Percentiles rank a stretch among this genome's conserved stretches.
These are phyloP conservation scores for Oppia nitens DNA, from an alignment of 1,140 invertebrate species.

Conservation along the genomic window DNA sequence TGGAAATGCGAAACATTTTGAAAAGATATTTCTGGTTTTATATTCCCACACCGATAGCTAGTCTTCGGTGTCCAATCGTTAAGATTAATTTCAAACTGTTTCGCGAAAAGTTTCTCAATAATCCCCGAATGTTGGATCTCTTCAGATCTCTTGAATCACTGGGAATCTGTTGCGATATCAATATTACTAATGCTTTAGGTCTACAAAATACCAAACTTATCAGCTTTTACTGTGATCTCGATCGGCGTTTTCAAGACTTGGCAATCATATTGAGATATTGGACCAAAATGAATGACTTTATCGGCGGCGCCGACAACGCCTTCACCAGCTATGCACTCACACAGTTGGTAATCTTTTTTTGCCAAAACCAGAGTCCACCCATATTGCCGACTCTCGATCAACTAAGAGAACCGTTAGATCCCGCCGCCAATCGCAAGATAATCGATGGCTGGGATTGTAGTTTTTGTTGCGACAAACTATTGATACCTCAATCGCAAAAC, in stretches of 20 bases:
- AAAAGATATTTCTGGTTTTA: background rate
- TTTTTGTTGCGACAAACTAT: background rate
- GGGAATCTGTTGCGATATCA: background rate
- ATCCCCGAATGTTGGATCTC: too few relatives aligned
- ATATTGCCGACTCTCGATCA: background rate
- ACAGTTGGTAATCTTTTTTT: background rate
- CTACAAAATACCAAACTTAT: background rate
- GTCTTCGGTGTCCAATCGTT: background rate
- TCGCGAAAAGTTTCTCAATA: background rate
- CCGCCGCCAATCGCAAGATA: background rate
- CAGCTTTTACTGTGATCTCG: background rate
- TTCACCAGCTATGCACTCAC: background rate
- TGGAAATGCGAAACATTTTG: background rate
- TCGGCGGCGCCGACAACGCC: background rate
- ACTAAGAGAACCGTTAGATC: background rate
- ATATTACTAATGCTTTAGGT: background rate
- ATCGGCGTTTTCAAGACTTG: background rate
- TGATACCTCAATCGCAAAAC: background rate
- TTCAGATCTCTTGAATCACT: too few relatives aligned
- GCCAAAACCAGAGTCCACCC: background rate
- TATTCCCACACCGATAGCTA: background rate
- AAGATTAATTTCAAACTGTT: background rate
- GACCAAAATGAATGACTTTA: background rate
- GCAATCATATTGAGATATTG: background rate
- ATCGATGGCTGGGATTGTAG: background rate